Conservation (phyloP, 2,888 invertebrate species). For the Cataglyphis rosenhaueri region DNA sequence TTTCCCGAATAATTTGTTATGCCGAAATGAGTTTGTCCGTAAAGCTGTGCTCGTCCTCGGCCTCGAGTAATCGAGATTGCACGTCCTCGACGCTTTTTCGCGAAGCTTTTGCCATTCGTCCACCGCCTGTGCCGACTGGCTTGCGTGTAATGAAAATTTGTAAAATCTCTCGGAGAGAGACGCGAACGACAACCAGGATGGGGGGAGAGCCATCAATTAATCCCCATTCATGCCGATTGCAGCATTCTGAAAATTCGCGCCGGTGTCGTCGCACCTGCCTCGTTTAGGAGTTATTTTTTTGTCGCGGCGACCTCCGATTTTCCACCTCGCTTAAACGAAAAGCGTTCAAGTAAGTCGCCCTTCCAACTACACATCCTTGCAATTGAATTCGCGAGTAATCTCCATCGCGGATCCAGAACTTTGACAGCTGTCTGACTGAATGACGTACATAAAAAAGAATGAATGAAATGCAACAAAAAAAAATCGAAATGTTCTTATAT, state of each 20-base stretch:
- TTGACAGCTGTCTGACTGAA: not conserved
- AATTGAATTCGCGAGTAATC: slow-evolving; percentile 58
- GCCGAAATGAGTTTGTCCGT: slow-evolving; percentile 47
- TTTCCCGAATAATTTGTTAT: slow-evolving; percentile 54
- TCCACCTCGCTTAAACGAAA: slow-evolving; percentile 38
- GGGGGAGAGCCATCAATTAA: slow-evolving; percentile 74
- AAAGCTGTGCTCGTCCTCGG: slow-evolving; percentile 34
- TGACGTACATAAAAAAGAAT: not conserved
- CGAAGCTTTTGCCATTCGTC: slow-evolving; percentile 36
- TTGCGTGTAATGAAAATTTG: slow-evolving; percentile 62
- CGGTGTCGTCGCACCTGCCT: slow-evolving; percentile 48
- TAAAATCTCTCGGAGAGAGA: slow-evolving; percentile 53
- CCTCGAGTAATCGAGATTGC: slow-evolving; percentile 47
- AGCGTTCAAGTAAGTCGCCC: slow-evolving; percentile 18
- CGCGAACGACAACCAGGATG: slow-evolving; percentile 32
- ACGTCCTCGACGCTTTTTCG: slow-evolving; percentile 39
- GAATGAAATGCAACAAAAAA: not conserved
- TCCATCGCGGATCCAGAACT: slow-evolving; percentile 9
- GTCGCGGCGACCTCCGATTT: slow-evolving; percentile 50
- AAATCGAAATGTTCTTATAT: not conserved
- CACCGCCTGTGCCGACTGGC: slow-evolving; percentile 12
- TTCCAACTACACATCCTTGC: slow-evolving; percentile 24
- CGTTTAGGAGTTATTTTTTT: slow-evolving; percentile 67
- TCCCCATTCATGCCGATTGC: slow-evolving; percentile 79
- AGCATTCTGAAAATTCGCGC: slow-evolving; percentile 71